Percentiles rank a stretch among this genome's conserved stretches.
phyloP scores from a whole-genome alignment of 1,140 invertebrate species.

The Pissodes strobi region DNA sequence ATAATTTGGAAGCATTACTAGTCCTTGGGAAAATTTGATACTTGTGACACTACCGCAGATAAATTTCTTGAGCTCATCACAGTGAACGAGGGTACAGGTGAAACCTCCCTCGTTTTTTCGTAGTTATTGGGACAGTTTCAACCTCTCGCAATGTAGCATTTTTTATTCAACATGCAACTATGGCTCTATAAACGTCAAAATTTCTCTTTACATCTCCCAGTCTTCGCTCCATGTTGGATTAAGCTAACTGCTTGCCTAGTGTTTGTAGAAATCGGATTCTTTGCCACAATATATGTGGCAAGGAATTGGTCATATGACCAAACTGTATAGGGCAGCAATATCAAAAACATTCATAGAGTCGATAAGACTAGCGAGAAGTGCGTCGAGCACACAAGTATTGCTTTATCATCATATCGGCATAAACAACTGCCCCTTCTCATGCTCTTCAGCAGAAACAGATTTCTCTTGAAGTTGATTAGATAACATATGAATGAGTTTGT shows the following conservation, averaged over 20 bases:
- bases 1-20: too few species aligned
- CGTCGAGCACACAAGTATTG: slow-evolving; percentile 25
- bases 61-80: too few species aligned
- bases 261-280: slow-evolving; percentile 9
- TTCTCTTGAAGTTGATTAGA: slow-evolving; percentile 39
- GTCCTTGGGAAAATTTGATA: too few species aligned
- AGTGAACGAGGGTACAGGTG: slow-evolving; percentile 20
- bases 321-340: too few species aligned
- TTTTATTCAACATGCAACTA: slow-evolving; percentile 21
- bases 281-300: slow-evolving; percentile 30
- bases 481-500: slow-evolving; percentile 38
- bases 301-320: too few species aligned
- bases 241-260: slow-evolving; percentile 14
- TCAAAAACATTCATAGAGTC: too few species aligned
- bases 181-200: slow-evolving; percentile 4
- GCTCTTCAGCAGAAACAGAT: not conserved
- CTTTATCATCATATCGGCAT: slow-evolving; percentile 19
- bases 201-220: slow-evolving; percentile 12
- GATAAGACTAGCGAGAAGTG: slow-evolving; percentile 34
- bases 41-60: too few species aligned
- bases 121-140: not conserved
- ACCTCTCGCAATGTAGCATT: not conserved
- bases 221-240: slow-evolving; percentile 14
- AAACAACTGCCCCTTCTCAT: slow-evolving; percentile 18
- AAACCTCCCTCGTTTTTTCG: slow-evolving; percentile 24